These are phyloP conservation scores for Butorides virescens DNA, from an alignment of 2,113 vertebrate genomes.

Conservation along the genomic window DNA sequence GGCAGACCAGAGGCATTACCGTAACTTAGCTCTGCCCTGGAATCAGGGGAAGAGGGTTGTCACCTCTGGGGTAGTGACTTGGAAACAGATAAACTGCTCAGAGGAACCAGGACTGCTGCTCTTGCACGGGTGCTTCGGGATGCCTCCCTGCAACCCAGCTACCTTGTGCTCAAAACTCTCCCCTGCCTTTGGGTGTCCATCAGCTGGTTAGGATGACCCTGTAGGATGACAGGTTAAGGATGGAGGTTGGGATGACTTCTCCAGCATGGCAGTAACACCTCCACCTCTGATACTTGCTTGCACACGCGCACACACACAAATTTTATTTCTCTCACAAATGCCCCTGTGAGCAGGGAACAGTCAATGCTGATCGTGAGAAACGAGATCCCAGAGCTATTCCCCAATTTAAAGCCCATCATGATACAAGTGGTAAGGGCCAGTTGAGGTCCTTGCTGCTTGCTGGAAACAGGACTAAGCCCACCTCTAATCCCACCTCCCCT, in stretches of 20 bases:
- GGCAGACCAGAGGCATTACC: background rate
- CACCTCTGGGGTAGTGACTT: background rate
- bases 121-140: background rate
- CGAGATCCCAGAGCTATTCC: background rate
- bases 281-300: too few species aligned
- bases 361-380: background rate
- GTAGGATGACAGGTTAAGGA: background rate
- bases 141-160: background rate
- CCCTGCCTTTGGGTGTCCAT: fast-evolving
- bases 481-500: background rate
- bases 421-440: background rate
- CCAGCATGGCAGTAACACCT: background rate
- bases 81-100: background rate
- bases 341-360: background rate
- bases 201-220: background rate
- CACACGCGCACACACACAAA: background rate
- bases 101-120: background rate
- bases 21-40: background rate
- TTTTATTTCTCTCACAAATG: background rate
- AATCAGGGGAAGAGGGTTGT: background rate
- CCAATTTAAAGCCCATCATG: background rate
- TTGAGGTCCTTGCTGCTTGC: background rate
- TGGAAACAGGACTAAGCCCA: background rate
- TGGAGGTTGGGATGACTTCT: background rate
- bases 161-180: background rate